Percentiles rank a stretch among this genome's conserved stretches.
phyloP scores from a whole-genome alignment of 2,888 invertebrate genomes.

The Himalopsyche anomala region DNA sequence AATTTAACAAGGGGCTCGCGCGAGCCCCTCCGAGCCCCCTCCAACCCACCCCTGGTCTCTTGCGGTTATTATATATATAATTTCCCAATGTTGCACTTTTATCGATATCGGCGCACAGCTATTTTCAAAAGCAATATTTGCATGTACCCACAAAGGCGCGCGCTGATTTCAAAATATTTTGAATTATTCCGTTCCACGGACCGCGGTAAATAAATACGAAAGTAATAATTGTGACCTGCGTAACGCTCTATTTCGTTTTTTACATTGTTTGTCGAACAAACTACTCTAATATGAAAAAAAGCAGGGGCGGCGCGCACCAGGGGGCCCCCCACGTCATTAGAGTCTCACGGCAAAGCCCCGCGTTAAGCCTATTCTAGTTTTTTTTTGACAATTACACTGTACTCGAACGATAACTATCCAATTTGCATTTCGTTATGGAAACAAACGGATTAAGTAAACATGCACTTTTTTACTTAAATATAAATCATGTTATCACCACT shows the following conservation, averaged over 20 bases:
- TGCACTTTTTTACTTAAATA: not conserved
- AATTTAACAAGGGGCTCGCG: too few species aligned
- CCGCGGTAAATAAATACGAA: conserved; percentile 63
- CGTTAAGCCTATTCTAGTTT: conserved; percentile 49
- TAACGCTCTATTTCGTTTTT: conserved; percentile 53
- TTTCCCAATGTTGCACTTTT: too few species aligned
- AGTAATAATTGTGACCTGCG: conserved; percentile 44
- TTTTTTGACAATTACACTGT: conserved; percentile 59
- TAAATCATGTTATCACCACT: too few species aligned
- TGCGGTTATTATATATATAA: too few species aligned
- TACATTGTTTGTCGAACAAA: conserved; percentile 47
- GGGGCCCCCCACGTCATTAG: conserved; percentile 60
- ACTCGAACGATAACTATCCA: conserved; percentile 52
- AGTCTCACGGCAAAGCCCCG: conserved; percentile 57
- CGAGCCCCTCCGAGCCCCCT: too few species aligned
- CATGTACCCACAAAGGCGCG: conserved; percentile 3
- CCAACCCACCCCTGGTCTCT: too few species aligned
- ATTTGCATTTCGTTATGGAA: conserved; percentile 53
- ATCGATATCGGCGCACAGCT: conserved; percentile 15
- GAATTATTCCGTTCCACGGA: conserved; percentile 60
- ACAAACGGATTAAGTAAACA: conserved; percentile 53
- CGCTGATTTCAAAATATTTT: conserved; percentile 62
- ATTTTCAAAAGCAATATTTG: not conserved
- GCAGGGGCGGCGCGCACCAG: conserved; percentile 36
- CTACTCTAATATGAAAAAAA: conserved; percentile 35